These are phyloP conservation scores for Charina bottae DNA, from an alignment of 2,113 vertebrate genomes.

Conservation along the genomic window DNA sequence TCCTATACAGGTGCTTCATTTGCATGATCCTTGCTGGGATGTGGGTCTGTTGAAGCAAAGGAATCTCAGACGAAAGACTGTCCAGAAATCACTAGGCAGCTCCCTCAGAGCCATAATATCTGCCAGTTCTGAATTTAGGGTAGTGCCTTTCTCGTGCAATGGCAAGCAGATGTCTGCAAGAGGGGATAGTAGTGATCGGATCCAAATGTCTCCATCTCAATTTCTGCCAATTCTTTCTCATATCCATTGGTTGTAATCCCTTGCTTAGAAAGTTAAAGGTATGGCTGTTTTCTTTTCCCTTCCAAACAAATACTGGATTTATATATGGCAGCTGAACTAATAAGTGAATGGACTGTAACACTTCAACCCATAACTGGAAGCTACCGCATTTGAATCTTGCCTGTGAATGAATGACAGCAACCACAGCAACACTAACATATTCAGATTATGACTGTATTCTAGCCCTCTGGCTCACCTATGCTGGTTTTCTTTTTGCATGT, in stretches of 20 bases:
- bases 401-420: not conserved
- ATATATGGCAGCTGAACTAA: fast-evolving
- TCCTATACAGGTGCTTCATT: not conserved
- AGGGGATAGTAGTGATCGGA: not conserved
- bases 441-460: not conserved
- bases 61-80: fast-evolving
- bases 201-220: not conserved
- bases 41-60: not conserved
- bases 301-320: not conserved
- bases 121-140: not conserved
- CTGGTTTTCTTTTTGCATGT: not conserved
- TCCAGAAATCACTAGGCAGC: slow-evolving; percentile 10
- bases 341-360: not conserved
- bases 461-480: not conserved
- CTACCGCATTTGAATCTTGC: not conserved
- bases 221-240: not conserved
- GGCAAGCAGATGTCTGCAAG: not conserved
- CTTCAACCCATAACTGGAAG: not conserved
- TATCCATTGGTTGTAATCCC: not conserved
- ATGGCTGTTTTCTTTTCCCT: not conserved
- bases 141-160: fast-evolving
- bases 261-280: not conserved
- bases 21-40: not conserved
- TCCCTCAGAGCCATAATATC: fast-evolving
- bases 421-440: not conserved